phyloP scores from a whole-genome alignment of 2,113 vertebrate species.

The Hemiscyllium ocellatum region DNA sequence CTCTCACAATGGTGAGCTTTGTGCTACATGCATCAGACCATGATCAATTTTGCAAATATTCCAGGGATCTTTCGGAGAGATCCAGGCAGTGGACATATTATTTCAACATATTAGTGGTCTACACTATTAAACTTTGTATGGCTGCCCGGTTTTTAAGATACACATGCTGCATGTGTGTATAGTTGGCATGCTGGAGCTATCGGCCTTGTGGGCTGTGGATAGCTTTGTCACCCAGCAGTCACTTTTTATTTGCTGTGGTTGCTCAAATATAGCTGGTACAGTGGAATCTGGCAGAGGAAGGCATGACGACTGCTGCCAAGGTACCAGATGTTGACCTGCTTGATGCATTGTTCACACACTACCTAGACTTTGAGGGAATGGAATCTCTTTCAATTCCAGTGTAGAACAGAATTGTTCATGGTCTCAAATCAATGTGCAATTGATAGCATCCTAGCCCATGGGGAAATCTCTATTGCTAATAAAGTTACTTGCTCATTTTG shows the following conservation, averaged over 20 bases:
- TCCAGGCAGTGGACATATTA: background rate
- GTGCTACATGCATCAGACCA: background rate
- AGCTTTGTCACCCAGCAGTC: background rate
- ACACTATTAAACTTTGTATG: background rate
- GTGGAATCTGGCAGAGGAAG: background rate
- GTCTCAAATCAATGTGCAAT: background rate
- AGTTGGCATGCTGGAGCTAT: background rate
- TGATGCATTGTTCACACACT: background rate
- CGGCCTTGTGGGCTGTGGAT: background rate
- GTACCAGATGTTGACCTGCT: background rate
- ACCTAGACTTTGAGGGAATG: background rate
- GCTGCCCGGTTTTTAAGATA: background rate
- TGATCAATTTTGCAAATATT: background rate
- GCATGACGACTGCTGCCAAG: background rate
- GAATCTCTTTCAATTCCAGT: background rate
- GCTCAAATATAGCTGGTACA: background rate
- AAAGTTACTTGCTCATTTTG: background rate
- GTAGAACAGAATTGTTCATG: background rate
- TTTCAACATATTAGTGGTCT: background rate
- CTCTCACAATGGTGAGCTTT: background rate
- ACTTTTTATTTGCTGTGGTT: background rate
- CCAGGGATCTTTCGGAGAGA: background rate
- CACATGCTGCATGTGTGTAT: background rate
- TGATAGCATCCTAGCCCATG: background rate
- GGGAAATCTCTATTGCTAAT: background rate